Evolutionary conservation across 2,888 invertebrate species (phyloP).

Genomic region (Criorhina ranunculi): DNA sequence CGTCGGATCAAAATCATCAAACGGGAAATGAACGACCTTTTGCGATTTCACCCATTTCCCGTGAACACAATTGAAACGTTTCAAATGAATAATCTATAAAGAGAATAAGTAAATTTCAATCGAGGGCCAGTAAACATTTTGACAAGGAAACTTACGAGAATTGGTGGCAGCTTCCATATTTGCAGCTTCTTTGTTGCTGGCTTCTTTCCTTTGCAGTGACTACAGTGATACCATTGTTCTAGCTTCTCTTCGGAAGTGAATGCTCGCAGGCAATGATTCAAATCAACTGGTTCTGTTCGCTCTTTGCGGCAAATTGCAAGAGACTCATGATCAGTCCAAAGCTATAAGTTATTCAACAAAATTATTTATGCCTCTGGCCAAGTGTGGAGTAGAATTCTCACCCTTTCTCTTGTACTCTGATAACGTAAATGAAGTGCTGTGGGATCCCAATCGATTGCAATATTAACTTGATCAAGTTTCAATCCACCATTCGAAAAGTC

Average conservation of each 20-base stretch:
- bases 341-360: slow-evolving; percentile 84
- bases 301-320: slow-evolving; percentile 89
- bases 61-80: slow-evolving; percentile 95
- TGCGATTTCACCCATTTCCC: slow-evolving; percentile 97
- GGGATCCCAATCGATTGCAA: slow-evolving; percentile 98
- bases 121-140: slow-evolving; percentile 9
- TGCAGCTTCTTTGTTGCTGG: slow-evolving; percentile 95
- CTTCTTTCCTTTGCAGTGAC: slow-evolving; percentile 92
- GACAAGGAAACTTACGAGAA: slow-evolving; percentile 87
- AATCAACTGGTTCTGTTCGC: slow-evolving; percentile 92
- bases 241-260: slow-evolving; percentile 95
- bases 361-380: neutral
- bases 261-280: slow-evolving; percentile 93
- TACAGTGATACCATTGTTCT: slow-evolving; percentile 94
- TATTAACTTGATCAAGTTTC: slow-evolving; percentile 84
- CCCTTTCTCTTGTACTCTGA: slow-evolving; percentile 91
- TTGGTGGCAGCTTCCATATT: slow-evolving; percentile 95
- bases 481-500: slow-evolving; percentile 77
- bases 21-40: slow-evolving; percentile 95
- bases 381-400: slow-evolving; percentile 78
- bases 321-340: slow-evolving; percentile 91
- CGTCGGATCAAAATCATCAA: slow-evolving; percentile 93
- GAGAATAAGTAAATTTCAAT: neutral
- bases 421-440: slow-evolving; percentile 96
- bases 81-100: slow-evolving; percentile 93